A percentile compares a stretch with the other conserved stretches of the same genome.
Conservation (phyloP, 2,113 vertebrate species). For the Dicerorhinus sumatrensis region DNA sequence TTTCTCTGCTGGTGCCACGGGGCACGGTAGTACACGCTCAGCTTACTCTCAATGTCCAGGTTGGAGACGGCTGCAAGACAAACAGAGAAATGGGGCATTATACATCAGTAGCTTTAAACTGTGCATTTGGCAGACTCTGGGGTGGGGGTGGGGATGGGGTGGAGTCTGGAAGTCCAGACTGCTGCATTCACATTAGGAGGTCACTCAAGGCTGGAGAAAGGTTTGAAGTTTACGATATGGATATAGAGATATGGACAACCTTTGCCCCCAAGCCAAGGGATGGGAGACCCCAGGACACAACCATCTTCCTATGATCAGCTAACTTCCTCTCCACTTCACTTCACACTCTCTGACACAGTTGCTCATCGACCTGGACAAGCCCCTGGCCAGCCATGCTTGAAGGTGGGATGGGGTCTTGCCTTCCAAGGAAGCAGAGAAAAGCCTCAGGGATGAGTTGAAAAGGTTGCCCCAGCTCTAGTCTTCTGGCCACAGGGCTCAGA, state of each 20-base stretch:
- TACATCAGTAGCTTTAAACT: not conserved
- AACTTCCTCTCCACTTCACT: not conserved
- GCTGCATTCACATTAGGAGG: not conserved
- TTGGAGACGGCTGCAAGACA: slow-evolving; percentile 93
- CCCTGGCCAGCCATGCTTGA: not conserved
- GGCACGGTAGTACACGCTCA: slow-evolving; percentile 92
- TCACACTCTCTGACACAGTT: not conserved
- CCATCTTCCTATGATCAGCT: not conserved
- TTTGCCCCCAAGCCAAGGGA: not conserved
- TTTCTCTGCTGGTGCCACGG: slow-evolving; percentile 96
- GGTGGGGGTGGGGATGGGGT: not conserved
- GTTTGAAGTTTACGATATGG: not conserved
- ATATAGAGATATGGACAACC: not conserved
- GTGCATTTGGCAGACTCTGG: not conserved
- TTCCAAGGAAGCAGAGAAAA: slow-evolving; percentile 22
- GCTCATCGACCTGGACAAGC: not conserved
- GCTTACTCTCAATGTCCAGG: slow-evolving; percentile 96
- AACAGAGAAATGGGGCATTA: slow-evolving; percentile 9
- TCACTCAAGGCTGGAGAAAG: not conserved
- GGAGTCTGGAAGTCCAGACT: not conserved
- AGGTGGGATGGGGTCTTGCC: not conserved
- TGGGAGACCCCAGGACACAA: not conserved
- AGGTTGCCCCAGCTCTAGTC: not conserved
- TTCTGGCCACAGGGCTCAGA: not conserved
- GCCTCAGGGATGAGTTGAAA: not conserved